Conservation (phyloP, 2,797 vertebrate genomes). For the Pelodytes ibericus region DNA sequence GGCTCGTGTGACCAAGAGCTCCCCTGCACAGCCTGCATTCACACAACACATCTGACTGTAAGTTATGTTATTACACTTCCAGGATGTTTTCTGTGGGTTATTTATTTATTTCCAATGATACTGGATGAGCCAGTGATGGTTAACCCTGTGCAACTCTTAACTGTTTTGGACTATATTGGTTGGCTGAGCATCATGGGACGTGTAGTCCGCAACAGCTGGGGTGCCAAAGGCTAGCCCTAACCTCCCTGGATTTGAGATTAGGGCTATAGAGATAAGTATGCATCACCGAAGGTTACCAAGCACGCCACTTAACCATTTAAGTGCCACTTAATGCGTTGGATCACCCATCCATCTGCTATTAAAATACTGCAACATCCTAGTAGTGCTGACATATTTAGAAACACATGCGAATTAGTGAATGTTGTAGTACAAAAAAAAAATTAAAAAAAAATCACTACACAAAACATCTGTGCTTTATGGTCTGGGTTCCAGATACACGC, state of each 20-base stretch:
- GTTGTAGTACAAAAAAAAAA: background rate
- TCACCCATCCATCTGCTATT: background rate
- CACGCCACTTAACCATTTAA: background rate
- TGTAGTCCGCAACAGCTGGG: too few relatives aligned
- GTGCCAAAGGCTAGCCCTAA: too few relatives aligned
- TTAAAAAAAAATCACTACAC: too few relatives aligned
- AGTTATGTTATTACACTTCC: slow-evolving; percentile 5
- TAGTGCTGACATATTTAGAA: background rate
- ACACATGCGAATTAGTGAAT: background rate
- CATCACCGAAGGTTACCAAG: background rate
- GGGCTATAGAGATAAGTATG: too few relatives aligned
- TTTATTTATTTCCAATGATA: too few relatives aligned
- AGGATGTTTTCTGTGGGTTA: background rate
- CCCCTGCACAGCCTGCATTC: slow-evolving; percentile 34
- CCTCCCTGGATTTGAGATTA: too few relatives aligned
- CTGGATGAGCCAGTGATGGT: too few relatives aligned
- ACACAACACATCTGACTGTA: slow-evolving; percentile 37
- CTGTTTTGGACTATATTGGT: too few relatives aligned
- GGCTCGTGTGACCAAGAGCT: slow-evolving; percentile 11
- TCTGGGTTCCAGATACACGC: too few relatives aligned
- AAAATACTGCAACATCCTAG: background rate
- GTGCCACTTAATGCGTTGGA: background rate
- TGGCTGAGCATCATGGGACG: too few relatives aligned
- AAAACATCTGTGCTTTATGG: too few relatives aligned
- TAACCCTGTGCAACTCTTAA: too few relatives aligned